Evolutionary conservation across 2,113 vertebrate genomes (phyloP), one percentile per base, ranked within the genome.

Genomic region (Athene cunicularia): DNA sequence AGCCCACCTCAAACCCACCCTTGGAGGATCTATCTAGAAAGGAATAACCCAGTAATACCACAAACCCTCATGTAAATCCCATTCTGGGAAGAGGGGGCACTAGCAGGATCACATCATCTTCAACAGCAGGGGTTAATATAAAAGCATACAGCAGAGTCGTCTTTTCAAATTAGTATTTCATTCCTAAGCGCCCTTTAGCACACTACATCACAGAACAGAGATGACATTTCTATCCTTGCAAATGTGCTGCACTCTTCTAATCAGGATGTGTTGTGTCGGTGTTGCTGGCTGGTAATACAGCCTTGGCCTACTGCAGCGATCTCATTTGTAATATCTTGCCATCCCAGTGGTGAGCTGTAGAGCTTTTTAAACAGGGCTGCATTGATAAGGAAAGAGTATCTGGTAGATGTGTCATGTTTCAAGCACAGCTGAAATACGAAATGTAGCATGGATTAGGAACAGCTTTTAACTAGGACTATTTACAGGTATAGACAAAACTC

Each of bases 161-260:
- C 53, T 85, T 86, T 91, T 87, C 58, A 85, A 94, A 93, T 93
- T 68, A 93, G 32, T 47, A 28, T 86, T 95, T 93, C 62, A 39
- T 85, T 91, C 70, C 59, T 64, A 70, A 94, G 73, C 70, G 80
- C 63, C 75, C 70, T 88, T 93, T 73, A 88, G 79, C 62, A 70
- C 55, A 53, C 76, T 92, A 68, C 80, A 84, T 82, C 84, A 52
- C 56, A 94, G 90, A 88, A 63, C 58, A 93, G 71, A 63, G 53
- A 81, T 81, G 89, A 89, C 80, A 96, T 94, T 95, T 93, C 60
- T 71, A 39, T 63, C 72, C 50, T 88, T 80, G 82, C 56, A 62
- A 93, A 50, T 45, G 66, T 83, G 85, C 82, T 79, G 73, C 53
- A 14, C 60, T 88, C 26, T 37, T 91, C 79, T 89, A 95, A 95